These are phyloP conservation scores for Oreochromis grahami DNA, from an alignment of 2,797 vertebrate species.

Conservation along the genomic window DNA sequence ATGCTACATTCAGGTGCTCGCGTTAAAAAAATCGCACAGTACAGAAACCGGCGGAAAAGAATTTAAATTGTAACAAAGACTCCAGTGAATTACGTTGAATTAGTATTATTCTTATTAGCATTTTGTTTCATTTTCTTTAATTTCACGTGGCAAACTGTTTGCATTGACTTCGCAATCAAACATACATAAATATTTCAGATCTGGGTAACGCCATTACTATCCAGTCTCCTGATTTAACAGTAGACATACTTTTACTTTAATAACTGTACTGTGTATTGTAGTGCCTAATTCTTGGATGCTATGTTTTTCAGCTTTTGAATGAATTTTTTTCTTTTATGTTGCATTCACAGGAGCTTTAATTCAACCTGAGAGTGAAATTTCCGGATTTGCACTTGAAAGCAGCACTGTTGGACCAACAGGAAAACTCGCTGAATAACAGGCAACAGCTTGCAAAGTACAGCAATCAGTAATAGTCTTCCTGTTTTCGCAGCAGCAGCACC, in stretches of 20 bases:
- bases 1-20: slow-evolving; percentile 8
- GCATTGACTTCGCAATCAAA: neutral
- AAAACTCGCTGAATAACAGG: neutral
- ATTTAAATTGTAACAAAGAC: neutral
- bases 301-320: neutral
- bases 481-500: neutral
- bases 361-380: fast-evolving
- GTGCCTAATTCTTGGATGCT: neutral
- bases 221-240: neutral
- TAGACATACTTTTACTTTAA: neutral
- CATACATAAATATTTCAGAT: fast-evolving
- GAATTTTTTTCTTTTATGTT: neutral
- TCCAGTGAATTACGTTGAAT: neutral
- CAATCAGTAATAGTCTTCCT: neutral
- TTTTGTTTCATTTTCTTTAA: neutral
- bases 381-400: slow-evolving; percentile 2
- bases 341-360: neutral
- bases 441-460: neutral
- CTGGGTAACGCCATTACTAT: fast-evolving
- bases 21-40: neutral
- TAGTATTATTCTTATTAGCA: neutral
- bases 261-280: neutral
- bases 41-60: fast-evolving
- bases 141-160: neutral
- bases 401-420: neutral